Evolutionary conservation across 2,888 invertebrate species (phyloP), one percentile per base, ranked within the genome.

Genomic region (Calephelis perditalis): DNA sequence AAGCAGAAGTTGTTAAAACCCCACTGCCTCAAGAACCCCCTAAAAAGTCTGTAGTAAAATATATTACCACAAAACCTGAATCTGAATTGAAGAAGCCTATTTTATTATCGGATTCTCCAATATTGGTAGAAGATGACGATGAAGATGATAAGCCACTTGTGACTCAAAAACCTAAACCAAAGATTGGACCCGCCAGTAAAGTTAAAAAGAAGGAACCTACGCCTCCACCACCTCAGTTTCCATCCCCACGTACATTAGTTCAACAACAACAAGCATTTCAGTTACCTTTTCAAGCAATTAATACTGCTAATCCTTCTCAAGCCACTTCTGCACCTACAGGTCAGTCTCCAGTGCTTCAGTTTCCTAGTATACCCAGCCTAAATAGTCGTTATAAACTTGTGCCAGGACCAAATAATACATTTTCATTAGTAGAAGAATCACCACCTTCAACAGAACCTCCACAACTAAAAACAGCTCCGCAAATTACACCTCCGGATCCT

Each of bases 401-500:
- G 7, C 82, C 85, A 15, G 90, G 90, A 2, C 87, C 89, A 35
- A 85, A 88, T 67, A 88, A 87, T 66, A 81, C 82, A 36, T 86
- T 83, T 60, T 81, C 81, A 12, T 71, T 88, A 57, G 74, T 86
- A 44, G 86, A 86, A 76, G 85, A 85, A 55, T 7, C 43, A 40
- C 54, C 56, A 43, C 52, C 43, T 54, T 6, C 49, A 15, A 5
- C 56, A 52, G 60, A 56, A 44, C 1, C n/a, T 10, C 40, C 12
- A 46, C 11, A 52, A n/a, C 15, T 11, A 8, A 56, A 57, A 40
- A 37, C 59, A 40, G 10, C 37, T 44, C 4, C 5, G 44, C 61
- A 60, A 10, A 56, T 49, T 45, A 64, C 8, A 40, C 47, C 56
- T 47, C 45, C 40, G 7, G 46, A 45, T 37, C 46, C 56, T 6